These are phyloP conservation scores for sheep (Ovis aries) DNA, from an alignment of 2,113 vertebrate genomes.

Conservation along the genomic window ARS-UI_Ramb_v3.0 NC_056055.1:246886001-246886500, in stretches of 20 bases:
- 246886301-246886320: conserved; percentile 68
- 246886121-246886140: not conserved
- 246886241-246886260: conserved; percentile 11
- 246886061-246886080: not conserved
- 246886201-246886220: not conserved
- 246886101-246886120: not conserved
- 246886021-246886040: not conserved
- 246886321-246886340: conserved; percentile 73
- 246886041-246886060: not conserved
- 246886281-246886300: conserved; percentile 48
- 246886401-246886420: conserved; percentile 77
- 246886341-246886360: conserved; percentile 56
- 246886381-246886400: conserved; percentile 70
- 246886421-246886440: conserved; percentile 73
- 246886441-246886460: conserved; percentile 51
- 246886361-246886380: conserved; percentile 66
- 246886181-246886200: not conserved
- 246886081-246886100: not conserved
- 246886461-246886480: conserved; percentile 35
- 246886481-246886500: conserved; percentile 71
- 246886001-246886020: not conserved
- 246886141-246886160: not conserved
- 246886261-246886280: conserved; percentile 6
- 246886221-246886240: not conserved
- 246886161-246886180: not conserved